A percentile compares a stretch with the other conserved stretches of the same genome.
These are phyloP conservation scores for Odontocerum albicorne DNA, from an alignment of 2,888 invertebrate genomes.

Conservation along the genomic window DNA sequence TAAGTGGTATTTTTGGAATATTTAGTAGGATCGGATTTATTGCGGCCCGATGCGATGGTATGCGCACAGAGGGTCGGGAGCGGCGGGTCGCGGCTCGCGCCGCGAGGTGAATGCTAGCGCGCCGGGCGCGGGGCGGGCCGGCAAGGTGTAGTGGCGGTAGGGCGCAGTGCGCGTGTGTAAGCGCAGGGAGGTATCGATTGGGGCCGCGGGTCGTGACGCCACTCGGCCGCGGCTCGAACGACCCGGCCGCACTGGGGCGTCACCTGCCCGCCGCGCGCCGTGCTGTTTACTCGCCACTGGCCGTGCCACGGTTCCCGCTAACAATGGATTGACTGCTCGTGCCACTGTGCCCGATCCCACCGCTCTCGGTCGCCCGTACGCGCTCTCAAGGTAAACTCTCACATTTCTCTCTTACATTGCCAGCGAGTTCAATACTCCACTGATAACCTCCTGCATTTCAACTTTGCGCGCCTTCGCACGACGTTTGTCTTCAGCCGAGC, in stretches of 20 bases:
- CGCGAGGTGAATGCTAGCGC: conserved; percentile 6
- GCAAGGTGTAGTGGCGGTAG: conserved; percentile 39
- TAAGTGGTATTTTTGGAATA: too few relatives aligned
- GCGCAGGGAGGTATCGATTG: conserved; percentile 38
- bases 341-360: conserved; percentile 30
- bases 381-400: conserved; percentile 38
- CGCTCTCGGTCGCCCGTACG: conserved; percentile 44
- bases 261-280: conserved; percentile 42
- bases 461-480: not conserved
- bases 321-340: conserved; percentile 15
- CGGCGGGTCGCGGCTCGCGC: too few relatives aligned
- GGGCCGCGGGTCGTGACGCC: conserved; percentile 35
- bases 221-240: conserved; percentile 38
- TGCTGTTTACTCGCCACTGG: conserved; percentile 38
- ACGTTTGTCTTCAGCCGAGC: too few relatives aligned
- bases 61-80: too few relatives aligned
- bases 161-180: conserved; percentile 43
- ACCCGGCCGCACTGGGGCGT: conserved; percentile 41
- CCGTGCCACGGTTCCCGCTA: conserved; percentile 49
- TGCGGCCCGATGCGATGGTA: too few relatives aligned
- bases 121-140: too few relatives aligned
- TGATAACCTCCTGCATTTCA: conserved; percentile 3
- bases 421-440: conserved; percentile 37
- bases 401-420: not conserved
- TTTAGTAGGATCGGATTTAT: too few relatives aligned